These are phyloP conservation scores for Dendropsophus ebraccatus DNA, from an alignment of 2,113 vertebrate species.

Conservation along the genomic window DNA sequence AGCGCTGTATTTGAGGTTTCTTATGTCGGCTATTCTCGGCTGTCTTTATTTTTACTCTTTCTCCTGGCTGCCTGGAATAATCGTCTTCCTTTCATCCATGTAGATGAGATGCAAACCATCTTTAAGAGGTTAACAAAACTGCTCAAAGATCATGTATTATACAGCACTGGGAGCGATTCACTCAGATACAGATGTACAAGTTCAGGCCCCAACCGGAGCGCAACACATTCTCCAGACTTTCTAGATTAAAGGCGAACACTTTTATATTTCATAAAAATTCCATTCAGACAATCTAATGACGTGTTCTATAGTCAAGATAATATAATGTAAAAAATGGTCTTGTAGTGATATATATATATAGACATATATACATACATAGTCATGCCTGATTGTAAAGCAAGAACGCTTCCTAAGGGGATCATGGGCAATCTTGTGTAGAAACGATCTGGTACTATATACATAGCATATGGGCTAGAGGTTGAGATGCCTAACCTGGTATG, in stretches of 20 bases:
- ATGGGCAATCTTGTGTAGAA: too few relatives aligned
- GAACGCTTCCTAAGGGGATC: too few relatives aligned
- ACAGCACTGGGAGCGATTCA: neutral
- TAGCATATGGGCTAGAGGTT: too few relatives aligned
- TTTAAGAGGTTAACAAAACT: constrained; percentile 8
- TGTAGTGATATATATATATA: too few relatives aligned
- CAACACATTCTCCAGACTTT: neutral
- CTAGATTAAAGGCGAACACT: too few relatives aligned
- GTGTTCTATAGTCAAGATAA: neutral
- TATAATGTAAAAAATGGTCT: too few relatives aligned
- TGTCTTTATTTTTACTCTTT: neutral
- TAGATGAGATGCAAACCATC: constrained; percentile 1
- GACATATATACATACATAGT: too few relatives aligned
- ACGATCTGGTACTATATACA: too few relatives aligned
- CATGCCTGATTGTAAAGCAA: too few relatives aligned
- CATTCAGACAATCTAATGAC: too few relatives aligned
- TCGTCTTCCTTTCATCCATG: neutral
- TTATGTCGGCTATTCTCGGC: neutral
- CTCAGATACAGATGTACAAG: neutral
- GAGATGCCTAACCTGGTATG: too few relatives aligned
- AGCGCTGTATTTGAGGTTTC: neutral
- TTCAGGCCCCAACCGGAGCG: neutral
- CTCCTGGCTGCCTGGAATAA: neutral
- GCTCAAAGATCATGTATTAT: neutral
- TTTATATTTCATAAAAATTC: too few relatives aligned